A percentile compares a stretch with the other conserved stretches of the same genome.
phyloP scores from a whole-genome alignment of 2,888 invertebrate species.

The Spodoptera picta region DNA sequence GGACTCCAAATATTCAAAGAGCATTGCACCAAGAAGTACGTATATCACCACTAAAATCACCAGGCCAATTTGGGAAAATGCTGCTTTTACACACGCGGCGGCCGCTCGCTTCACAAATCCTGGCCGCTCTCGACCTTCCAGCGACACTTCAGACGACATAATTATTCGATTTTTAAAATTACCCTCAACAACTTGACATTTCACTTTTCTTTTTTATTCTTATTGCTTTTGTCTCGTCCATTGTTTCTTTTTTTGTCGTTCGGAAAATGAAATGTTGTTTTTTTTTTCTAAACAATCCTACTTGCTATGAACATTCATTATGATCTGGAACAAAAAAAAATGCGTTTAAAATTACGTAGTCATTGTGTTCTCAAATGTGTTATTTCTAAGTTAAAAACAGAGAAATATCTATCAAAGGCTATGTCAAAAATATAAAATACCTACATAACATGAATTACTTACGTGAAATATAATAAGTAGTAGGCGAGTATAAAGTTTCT shows the following conservation, averaged over 20 bases:
- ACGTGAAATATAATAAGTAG: conserved; percentile 22
- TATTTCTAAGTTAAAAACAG: neutral
- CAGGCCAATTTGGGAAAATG: conserved; percentile 91
- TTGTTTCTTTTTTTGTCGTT: conserved; percentile 7
- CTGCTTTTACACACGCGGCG: conserved; percentile 85
- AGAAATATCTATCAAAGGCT: too few relatives aligned
- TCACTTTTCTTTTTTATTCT: conserved; percentile 54
- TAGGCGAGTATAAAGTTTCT: conserved; percentile 32
- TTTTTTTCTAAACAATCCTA: conserved; percentile 15
- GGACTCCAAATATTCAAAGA: conserved; percentile 93
- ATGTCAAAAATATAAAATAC: conserved; percentile 2
- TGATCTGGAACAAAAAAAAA: conserved; percentile 53
- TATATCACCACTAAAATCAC: conserved; percentile 92
- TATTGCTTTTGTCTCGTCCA: conserved; percentile 43
- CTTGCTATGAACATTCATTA: conserved; percentile 36
- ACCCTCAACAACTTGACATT: conserved; percentile 44
- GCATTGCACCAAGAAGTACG: conserved; percentile 92
- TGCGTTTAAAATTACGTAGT: neutral
- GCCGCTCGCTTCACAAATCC: conserved; percentile 72
- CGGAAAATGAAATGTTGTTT: neutral
- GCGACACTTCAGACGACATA: conserved; percentile 85
- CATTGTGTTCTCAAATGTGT: neutral
- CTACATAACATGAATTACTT: conserved; percentile 8
- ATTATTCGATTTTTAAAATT: conserved; percentile 47
- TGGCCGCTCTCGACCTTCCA: conserved; percentile 80